These are phyloP conservation scores for Chaenodraco wilsoni DNA, from an alignment of 2,797 vertebrate genomes.

Conservation along the genomic window DNA sequence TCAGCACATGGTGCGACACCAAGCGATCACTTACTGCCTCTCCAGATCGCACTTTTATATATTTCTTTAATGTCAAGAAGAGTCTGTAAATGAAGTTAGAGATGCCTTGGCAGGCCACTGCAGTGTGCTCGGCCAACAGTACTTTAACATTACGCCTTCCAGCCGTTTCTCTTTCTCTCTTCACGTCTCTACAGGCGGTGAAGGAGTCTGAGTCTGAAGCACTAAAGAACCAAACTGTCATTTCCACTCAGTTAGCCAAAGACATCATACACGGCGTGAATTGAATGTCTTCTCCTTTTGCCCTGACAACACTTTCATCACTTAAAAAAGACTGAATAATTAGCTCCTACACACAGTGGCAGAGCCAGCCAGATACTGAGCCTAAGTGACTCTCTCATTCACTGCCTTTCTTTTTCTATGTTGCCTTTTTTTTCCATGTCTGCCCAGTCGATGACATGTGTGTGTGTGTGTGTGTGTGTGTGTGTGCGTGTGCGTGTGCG, in stretches of 20 bases:
- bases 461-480: no score
- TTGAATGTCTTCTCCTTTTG: constrained; percentile 65
- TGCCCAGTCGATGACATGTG: constrained; percentile 69
- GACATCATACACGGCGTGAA: constrained; percentile 58
- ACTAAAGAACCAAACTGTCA: constrained; percentile 66
- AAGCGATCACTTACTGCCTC: constrained; percentile 14
- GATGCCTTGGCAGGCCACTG: constrained; percentile 63
- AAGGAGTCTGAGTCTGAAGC: constrained; percentile 41
- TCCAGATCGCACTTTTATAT: constrained; percentile 32
- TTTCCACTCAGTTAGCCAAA: constrained; percentile 67
- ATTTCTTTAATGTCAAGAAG: constrained; percentile 63
- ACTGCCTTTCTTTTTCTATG: constrained; percentile 35
- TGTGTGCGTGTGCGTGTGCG: background rate
- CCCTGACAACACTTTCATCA: constrained; percentile 65
- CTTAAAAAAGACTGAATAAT: constrained; percentile 61
- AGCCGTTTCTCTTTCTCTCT: constrained; percentile 43
- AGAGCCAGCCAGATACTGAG: constrained; percentile 57
- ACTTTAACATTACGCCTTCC: constrained; percentile 57
- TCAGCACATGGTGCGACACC: constrained; percentile 17
- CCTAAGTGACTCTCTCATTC: constrained; percentile 34
- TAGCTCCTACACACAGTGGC: constrained; percentile 40
- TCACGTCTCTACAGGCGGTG: constrained; percentile 47
- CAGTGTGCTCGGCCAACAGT: constrained; percentile 59
- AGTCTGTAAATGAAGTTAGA: constrained; percentile 82
- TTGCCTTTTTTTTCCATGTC: constrained; percentile 48